These are phyloP conservation scores for Centrocercus urophasianus DNA, from an alignment of 2,113 vertebrate species.

Conservation along the genomic window DNA sequence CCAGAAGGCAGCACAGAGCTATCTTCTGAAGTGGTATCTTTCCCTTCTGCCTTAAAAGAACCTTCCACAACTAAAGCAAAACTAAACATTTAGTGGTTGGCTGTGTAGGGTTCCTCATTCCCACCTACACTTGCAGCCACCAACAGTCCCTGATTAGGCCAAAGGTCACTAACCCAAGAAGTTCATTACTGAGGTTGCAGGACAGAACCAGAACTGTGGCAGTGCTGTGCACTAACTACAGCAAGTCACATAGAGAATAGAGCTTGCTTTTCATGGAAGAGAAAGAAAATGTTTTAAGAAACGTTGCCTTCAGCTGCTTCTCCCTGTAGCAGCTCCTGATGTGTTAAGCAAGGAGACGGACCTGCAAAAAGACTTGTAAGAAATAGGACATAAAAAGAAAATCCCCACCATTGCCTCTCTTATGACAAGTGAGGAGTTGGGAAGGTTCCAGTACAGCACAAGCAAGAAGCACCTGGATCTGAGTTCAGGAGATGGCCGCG, in stretches of 20 bases:
- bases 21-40: not conserved
- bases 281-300: not conserved
- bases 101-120: not conserved
- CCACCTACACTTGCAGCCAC: not conserved
- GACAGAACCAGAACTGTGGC: not conserved
- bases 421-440: accelerated
- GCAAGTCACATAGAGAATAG: not conserved
- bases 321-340: not conserved
- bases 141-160: not conserved
- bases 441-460: not conserved
- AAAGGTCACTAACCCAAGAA: not conserved
- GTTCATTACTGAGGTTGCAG: not conserved
- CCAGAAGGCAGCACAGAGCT: not conserved
- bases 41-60: not conserved
- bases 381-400: not conserved
- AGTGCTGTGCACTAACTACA: not conserved
- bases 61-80: not conserved
- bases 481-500: not conserved
- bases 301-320: not conserved
- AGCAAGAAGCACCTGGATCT: not conserved
- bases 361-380: not conserved
- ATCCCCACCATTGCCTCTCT: not conserved
- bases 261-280: not conserved
- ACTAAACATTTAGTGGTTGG: not conserved
- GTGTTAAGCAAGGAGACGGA: not conserved